Conservation (phyloP, 2,113 vertebrate species). For the Cisticola juncidis region DNA sequence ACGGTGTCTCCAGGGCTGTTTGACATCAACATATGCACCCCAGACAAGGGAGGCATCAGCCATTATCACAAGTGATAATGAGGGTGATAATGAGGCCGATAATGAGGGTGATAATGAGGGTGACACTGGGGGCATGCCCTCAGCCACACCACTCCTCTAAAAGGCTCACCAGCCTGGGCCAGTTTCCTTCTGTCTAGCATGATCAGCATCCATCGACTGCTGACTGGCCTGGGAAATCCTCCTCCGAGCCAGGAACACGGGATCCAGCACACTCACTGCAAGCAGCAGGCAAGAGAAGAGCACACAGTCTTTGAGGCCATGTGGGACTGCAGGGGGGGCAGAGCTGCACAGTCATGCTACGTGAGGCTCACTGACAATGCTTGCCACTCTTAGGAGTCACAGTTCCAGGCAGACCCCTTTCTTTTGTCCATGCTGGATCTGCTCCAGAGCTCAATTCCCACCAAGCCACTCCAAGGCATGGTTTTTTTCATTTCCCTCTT, state of each 20-base stretch:
- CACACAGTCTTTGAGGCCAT: background rate
- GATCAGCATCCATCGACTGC: rapidly evolving
- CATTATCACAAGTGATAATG: background rate
- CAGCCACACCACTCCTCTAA: background rate
- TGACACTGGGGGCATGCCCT: too few species aligned
- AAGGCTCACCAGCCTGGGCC: background rate
- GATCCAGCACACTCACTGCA: background rate
- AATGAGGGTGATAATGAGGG: background rate
- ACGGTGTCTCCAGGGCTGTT: background rate
- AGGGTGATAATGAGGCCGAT: background rate
- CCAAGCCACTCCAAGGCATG: background rate
- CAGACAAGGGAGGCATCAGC: background rate
- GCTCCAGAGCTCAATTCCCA: background rate
- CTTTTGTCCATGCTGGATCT: background rate
- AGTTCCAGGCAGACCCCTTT: background rate
- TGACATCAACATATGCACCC: background rate
- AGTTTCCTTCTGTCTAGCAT: background rate
- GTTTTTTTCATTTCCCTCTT: background rate
- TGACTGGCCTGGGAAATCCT: background rate
- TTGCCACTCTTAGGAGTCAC: background rate
- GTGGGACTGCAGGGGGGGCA: background rate
- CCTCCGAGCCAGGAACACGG: background rate
- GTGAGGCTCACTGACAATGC: background rate
- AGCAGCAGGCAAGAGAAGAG: background rate
- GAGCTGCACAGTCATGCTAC: background rate